A percentile compares a stretch with the other conserved stretches of the same genome.
phyloP scores from a whole-genome alignment of 2,797 vertebrate genomes.

The Mormyrops boulengeri region DNA sequence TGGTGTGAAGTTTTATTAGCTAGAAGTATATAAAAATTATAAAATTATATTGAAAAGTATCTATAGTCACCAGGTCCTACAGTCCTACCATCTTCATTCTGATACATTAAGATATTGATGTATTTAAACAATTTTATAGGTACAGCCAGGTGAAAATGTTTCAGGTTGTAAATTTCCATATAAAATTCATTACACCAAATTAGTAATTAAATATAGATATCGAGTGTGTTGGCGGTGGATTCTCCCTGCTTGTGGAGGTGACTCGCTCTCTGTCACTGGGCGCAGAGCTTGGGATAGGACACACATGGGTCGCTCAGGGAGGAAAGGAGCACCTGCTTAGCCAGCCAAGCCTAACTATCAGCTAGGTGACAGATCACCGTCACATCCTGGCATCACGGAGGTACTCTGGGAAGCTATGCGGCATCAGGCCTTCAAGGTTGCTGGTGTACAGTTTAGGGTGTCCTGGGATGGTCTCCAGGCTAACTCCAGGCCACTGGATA shows the following conservation, averaged over 20 bases:
- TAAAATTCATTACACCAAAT: slow-evolving; percentile 1
- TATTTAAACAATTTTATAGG: neutral
- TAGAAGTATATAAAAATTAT: neutral
- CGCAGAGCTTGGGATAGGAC: neutral
- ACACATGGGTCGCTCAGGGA: neutral
- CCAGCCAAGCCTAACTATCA: neutral
- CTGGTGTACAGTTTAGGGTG: neutral
- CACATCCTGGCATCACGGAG: neutral
- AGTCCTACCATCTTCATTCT: neutral
- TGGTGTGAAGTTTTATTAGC: slow-evolving; percentile 5
- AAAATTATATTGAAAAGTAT: neutral
- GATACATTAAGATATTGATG: neutral
- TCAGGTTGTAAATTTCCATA: neutral
- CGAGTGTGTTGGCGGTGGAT: neutral
- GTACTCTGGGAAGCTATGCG: neutral
- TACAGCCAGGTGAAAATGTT: neutral
- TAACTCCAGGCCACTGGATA: neutral
- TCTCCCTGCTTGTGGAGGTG: neutral
- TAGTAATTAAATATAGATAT: neutral
- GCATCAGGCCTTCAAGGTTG: neutral
- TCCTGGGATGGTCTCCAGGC: neutral
- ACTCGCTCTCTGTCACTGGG: neutral
- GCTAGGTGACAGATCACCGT: neutral
- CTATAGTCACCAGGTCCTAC: neutral
- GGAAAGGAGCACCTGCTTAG: neutral